Percentiles rank a stretch among this genome's conserved stretches.
phyloP scores from a whole-genome alignment of 2,797 vertebrate species.

The Arnoldichthys spilopterus region DNA sequence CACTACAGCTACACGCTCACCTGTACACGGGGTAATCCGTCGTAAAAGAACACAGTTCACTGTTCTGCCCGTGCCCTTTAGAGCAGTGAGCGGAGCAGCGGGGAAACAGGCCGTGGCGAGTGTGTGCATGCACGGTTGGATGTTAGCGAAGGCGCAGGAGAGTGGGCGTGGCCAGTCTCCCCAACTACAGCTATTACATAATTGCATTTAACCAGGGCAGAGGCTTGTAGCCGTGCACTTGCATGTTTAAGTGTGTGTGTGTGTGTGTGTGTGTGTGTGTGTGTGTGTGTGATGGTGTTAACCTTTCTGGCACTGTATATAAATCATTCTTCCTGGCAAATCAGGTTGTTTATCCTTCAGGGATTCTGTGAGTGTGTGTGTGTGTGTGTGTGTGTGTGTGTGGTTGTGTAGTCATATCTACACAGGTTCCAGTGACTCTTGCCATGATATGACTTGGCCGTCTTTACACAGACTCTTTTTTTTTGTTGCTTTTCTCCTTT shows the following conservation, averaged over 20 bases:
- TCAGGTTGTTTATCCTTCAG: slow-evolving; percentile 48
- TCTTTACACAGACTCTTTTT: not conserved
- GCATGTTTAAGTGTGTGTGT: slow-evolving; percentile 9
- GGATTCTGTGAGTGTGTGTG: slow-evolving; percentile 36
- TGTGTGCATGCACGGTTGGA: not conserved
- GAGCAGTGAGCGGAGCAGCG: too few species aligned
- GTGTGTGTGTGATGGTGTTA: slow-evolving; percentile 15
- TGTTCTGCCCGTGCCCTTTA: too few species aligned
- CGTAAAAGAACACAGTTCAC: too few species aligned
- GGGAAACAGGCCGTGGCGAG: not conserved
- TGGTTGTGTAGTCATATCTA: not conserved
- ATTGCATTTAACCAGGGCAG: slow-evolving; percentile 19
- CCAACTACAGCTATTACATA: slow-evolving; percentile 16
- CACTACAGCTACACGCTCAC: too few species aligned
- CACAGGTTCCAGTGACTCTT: slow-evolving; percentile 74
- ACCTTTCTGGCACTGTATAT: slow-evolving; percentile 17
- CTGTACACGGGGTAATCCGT: too few species aligned
- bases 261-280: slow-evolving; percentile 14
- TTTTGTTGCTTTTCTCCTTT: not conserved
- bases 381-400: slow-evolving; percentile 10
- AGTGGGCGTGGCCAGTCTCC: not conserved
- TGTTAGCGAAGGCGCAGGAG: not conserved
- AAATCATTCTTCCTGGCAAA: slow-evolving; percentile 32
- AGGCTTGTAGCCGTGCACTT: not conserved
- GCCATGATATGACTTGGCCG: not conserved